Base-by-base conservation (phyloP, 2,113 vertebrate genomes). In the Poecilia latipinna region DNA sequence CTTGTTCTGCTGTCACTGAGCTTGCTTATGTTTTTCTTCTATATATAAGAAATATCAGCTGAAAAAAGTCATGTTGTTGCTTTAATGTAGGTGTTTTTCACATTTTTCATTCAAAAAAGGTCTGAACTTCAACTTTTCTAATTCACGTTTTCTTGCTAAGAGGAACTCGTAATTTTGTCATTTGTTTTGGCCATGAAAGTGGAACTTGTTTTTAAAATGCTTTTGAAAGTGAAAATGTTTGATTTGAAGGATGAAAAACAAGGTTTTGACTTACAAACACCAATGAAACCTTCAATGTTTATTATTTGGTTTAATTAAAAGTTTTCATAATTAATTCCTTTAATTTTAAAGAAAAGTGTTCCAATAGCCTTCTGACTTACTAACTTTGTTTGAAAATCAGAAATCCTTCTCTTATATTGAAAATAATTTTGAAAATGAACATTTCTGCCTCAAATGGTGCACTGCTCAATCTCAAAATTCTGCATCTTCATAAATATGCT, bases 1-100 rank as follows among this genome's bases (percentile, higher is more conserved):
- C 65, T 73, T 86, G 77, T 89, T 76, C 87, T 77, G 61, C 61
- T 68, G 60, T 68, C 65, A 63, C 72, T 70, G 39, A 67, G 33
- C 57, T 32, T n/a, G 51, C 11, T 86, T 70, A 83, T 86, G 70
- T 68, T 0, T 61, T 65, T 76, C 61, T 84, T 78, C 28, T 33
- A 3, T 28, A 54, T 19, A 80, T 79, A 65, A 73, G 12, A 85
- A 87, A 77, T 72, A 77, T 71, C 68, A 78, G 68, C 67, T 39
- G 66, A 54, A 69, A 65, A 76, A 85, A 72, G 78, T 80, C 77
- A 35, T 70, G 66, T 77, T 28, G 68, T 68, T 12, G 72, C 7
- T 29, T 26, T 54, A 60, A 48, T 82, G 76, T 62, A 64, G 65
- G 31, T 37, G 35, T 61, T 35, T 51, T 69, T 69, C n/a, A 28